Conservation (phyloP, 2,797 vertebrate genomes). For the Eulemur rubriventer region DNA sequence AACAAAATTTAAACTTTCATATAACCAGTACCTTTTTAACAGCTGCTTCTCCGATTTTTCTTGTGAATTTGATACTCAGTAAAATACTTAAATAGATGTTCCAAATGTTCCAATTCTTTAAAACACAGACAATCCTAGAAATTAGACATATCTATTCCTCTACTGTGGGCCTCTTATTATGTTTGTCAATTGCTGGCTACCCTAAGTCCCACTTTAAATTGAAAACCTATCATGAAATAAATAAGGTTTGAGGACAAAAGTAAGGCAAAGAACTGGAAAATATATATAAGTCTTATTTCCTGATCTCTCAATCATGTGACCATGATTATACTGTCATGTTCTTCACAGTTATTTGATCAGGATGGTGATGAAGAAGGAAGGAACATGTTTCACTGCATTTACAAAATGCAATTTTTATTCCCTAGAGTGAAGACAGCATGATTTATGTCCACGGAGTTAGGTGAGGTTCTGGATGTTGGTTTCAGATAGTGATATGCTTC, state of each 20-base stretch:
- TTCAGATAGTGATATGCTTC: background rate
- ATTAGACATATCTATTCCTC: background rate
- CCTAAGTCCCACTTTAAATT: background rate
- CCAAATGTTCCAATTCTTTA: background rate
- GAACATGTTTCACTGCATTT: conserved; percentile 36
- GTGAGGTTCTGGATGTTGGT: conserved; percentile 36
- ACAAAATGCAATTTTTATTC: conserved; percentile 60
- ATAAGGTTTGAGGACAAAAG: background rate
- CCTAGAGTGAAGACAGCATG: background rate
- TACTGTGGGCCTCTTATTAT: background rate
- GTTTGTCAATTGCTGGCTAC: background rate
- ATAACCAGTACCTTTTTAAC: background rate
- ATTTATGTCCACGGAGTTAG: conserved; percentile 45
- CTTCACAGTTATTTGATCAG: conserved; percentile 52
- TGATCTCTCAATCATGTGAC: background rate
- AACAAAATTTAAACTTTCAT: background rate
- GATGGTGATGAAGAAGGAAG: conserved; percentile 53
- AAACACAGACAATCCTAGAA: background rate
- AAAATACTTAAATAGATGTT: background rate
- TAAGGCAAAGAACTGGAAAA: conserved; percentile 19
- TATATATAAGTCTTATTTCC: conserved; percentile 13
- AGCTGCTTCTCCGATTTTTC: background rate
- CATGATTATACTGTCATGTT: conserved; percentile 50
- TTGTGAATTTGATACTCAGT: background rate
- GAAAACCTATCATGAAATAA: background rate